Conservation (phyloP, 2,113 vertebrate genomes). For the Corvus hawaiiensis region DNA sequence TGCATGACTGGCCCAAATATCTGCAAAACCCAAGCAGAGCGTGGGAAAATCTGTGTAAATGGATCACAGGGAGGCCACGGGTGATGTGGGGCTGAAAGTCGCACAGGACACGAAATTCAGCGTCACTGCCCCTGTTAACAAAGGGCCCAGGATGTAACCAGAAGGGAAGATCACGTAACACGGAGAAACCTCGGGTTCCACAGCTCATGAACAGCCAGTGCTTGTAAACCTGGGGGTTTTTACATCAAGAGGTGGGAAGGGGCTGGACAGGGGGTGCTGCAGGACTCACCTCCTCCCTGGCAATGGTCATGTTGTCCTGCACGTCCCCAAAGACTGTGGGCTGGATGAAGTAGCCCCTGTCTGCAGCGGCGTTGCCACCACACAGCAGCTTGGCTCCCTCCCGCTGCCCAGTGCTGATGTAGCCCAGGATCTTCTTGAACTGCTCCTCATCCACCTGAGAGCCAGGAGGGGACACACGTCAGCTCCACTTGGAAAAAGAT, state of each 20-base stretch:
- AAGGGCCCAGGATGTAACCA: neutral
- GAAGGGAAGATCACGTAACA: neutral
- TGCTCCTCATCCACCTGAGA: constrained; percentile 88
- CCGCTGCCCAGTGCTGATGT: constrained; percentile 83
- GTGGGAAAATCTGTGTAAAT: rapidly evolving
- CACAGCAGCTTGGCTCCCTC: constrained; percentile 94
- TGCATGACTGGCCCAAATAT: constrained; percentile 99
- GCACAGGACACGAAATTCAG: neutral
- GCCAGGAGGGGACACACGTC: neutral
- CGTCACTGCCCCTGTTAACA: rapidly evolving
- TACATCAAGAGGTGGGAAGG: neutral
- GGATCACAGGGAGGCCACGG: neutral
- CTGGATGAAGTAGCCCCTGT: constrained; percentile 95
- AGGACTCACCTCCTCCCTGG: constrained; percentile 87
- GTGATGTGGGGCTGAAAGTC: neutral
- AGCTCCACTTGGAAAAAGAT: neutral
- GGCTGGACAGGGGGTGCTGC: neutral
- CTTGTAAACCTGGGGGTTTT: neutral
- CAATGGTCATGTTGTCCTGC: constrained; percentile 92
- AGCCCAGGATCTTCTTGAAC: constrained; percentile 92
- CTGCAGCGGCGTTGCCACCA: constrained; percentile 84
- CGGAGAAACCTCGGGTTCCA: rapidly evolving
- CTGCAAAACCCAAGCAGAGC: constrained; percentile 56
- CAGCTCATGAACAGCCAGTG: neutral
- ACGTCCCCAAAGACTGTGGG: constrained; percentile 93